Percentiles rank a stretch among this genome's conserved stretches.
Evolutionary conservation across 2,113 vertebrate species (phyloP).

Genomic region (Chaenogobius annularis): DNA sequence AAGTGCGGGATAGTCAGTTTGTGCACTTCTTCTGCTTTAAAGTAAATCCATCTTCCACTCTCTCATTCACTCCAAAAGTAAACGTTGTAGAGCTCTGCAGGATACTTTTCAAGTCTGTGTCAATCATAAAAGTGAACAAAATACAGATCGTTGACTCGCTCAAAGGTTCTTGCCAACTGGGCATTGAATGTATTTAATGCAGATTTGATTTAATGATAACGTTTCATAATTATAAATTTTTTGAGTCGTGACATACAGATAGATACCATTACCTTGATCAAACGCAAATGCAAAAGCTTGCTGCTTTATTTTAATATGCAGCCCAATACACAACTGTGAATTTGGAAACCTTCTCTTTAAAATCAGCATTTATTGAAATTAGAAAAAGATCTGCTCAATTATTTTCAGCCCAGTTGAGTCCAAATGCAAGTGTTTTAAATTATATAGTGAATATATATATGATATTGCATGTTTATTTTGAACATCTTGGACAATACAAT

Average conservation of each 20-base stretch:
- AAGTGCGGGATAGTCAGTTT: conserved; percentile 1
- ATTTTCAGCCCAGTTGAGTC: neutral
- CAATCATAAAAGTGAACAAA: neutral
- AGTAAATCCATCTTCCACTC: neutral
- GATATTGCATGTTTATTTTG: neutral
- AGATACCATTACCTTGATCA: no score
- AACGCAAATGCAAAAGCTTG: neutral
- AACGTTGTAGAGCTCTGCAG: neutral
- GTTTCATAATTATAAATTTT: no score
- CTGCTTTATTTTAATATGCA: neutral
- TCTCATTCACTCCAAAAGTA: neutral
- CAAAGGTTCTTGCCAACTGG: neutral
- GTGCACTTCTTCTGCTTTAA: neutral
- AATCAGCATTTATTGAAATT: no score
- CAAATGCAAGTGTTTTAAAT: neutral
- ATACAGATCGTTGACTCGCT: neutral
- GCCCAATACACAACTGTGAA: no score
- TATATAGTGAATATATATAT: neutral
- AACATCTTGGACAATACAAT: neutral
- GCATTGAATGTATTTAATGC: neutral
- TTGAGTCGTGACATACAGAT: neutral
- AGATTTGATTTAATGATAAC: neutral
- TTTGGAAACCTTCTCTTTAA: no score
- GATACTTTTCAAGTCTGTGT: neutral
- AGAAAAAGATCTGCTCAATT: no score